phyloP scores from a whole-genome alignment of 1,140 invertebrate genomes.

The Phortica variegata region DNA sequence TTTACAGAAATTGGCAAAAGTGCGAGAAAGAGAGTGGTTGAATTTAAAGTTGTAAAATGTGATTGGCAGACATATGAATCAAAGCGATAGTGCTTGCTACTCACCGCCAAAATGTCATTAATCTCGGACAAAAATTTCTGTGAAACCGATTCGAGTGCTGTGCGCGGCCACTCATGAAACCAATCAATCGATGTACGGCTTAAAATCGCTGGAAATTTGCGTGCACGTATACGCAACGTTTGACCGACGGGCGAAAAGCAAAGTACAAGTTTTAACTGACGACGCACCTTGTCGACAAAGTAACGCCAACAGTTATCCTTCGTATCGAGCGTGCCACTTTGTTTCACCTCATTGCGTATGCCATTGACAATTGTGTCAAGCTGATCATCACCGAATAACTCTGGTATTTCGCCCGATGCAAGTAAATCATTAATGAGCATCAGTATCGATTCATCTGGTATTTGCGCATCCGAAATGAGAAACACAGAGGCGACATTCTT shows the following conservation, averaged over 20 bases:
- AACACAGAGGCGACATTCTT: conserved; percentile 89
- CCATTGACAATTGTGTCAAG: conserved; percentile 83
- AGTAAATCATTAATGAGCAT: conserved; percentile 95
- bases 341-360: conserved; percentile 77
- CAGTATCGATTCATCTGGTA: conserved; percentile 86
- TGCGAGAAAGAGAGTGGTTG: background rate
- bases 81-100: no score
- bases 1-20: conserved; percentile 24
- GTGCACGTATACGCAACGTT: conserved; percentile 78
- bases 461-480: conserved; percentile 92
- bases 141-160: conserved; percentile 88
- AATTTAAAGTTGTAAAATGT: background rate
- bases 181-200: conserved; percentile 93
- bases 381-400: conserved; percentile 89
- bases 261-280: conserved; percentile 72
- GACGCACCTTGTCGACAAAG: conserved; percentile 88
- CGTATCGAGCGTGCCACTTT: conserved; percentile 77
- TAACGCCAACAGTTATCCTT: conserved; percentile 95
- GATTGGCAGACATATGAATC: no score
- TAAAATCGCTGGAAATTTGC: conserved; percentile 91
- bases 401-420: conserved; percentile 91
- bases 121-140: conserved; percentile 79
- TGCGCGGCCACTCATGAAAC: conserved; percentile 95
- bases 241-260: conserved; percentile 92
- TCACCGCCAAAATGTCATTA: conserved; percentile 67